Conservation (phyloP, 2,797 vertebrate genomes). For the Microhierax caerulescens region DNA sequence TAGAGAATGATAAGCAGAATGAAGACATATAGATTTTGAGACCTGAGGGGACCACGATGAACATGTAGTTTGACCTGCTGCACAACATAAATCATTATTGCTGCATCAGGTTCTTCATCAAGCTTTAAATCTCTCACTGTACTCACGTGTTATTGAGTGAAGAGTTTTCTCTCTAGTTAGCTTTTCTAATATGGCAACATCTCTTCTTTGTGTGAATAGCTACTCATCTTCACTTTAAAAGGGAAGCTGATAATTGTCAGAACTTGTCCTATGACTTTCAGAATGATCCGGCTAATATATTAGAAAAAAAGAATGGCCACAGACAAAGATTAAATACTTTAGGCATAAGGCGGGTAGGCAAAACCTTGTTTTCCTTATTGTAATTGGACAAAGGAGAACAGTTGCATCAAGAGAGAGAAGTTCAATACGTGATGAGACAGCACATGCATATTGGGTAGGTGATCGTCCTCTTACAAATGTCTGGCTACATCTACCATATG, state of each 20-base stretch:
- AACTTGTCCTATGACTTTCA: not conserved
- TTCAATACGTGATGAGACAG: not conserved
- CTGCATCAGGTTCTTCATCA: not conserved
- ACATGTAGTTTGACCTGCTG: not conserved
- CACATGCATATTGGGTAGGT: not conserved
- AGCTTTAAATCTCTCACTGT: not conserved
- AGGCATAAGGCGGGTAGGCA: not conserved
- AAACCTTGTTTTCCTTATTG: not conserved
- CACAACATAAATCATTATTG: not conserved
- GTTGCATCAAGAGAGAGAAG: not conserved
- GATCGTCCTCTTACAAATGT: not conserved
- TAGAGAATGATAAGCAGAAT: not conserved
- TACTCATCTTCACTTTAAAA: not conserved
- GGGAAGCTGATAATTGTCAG: not conserved
- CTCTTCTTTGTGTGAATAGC: not conserved
- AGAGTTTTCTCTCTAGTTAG: not conserved
- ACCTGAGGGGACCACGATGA: not conserved
- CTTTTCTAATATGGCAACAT: not conserved
- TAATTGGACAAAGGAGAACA: not conserved
- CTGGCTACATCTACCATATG: not conserved
- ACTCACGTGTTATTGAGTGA: not conserved
- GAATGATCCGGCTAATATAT: not conserved
- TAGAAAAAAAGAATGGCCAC: not conserved
- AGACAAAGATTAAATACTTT: not conserved
- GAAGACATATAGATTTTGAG: not conserved